A percentile compares a stretch with the other conserved stretches of the same genome.
Conservation (phyloP, 2,888 invertebrate genomes). For the Xestia sexstrigata region DNA sequence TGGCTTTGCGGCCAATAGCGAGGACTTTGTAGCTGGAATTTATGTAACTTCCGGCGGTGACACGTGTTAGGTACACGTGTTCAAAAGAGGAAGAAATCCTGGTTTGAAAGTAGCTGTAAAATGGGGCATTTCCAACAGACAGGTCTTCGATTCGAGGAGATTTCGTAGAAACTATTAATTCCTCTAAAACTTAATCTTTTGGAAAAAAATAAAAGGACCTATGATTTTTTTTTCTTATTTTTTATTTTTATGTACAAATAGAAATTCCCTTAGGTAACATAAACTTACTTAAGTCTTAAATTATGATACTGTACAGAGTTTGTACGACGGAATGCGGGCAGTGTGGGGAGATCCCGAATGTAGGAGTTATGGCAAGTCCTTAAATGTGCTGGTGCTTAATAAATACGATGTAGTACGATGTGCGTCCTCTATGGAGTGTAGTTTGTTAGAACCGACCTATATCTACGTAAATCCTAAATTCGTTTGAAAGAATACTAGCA, state of each 20-base stretch:
- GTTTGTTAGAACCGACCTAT: conserved; percentile 57
- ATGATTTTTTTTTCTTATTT: conserved; percentile 68
- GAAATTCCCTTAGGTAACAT: conserved; percentile 84
- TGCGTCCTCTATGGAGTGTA: conserved; percentile 58
- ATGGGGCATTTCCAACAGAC: not conserved
- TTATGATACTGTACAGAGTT: conserved; percentile 79
- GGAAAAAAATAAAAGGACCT: conserved; percentile 45
- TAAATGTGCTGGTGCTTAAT: conserved; percentile 68
- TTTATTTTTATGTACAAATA: conserved; percentile 88
- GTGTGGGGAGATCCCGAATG: conserved; percentile 78
- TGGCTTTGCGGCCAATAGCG: not conserved
- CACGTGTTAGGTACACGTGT: not conserved
- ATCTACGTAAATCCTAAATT: conserved; percentile 55
- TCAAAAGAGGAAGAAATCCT: not conserved
- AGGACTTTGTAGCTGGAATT: not conserved
- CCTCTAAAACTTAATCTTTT: not conserved
- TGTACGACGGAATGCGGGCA: conserved; percentile 83
- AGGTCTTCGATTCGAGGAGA: not conserved
- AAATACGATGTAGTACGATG: conserved; percentile 70
- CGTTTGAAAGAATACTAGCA: conserved; percentile 43
- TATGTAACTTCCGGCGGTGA: not conserved
- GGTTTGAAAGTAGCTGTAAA: not conserved
- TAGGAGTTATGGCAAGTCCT: conserved; percentile 74
- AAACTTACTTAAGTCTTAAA: conserved; percentile 86
- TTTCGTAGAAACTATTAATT: not conserved